Evolutionary conservation across 2,888 invertebrate genomes (phyloP), one percentile per base, ranked within the genome.

Genomic region (Aleiodes alternator): DNA sequence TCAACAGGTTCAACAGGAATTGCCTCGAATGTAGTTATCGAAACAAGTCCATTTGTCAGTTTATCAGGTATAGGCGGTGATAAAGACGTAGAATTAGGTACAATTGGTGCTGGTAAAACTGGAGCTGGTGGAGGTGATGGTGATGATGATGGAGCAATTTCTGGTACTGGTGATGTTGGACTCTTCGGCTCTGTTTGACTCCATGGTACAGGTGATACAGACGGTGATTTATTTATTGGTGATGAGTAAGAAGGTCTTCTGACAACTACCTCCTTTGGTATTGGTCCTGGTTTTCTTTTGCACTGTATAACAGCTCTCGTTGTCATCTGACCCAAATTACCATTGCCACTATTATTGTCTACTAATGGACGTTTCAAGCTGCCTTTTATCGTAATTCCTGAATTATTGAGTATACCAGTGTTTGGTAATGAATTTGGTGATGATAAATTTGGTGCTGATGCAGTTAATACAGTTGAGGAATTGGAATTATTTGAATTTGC

Each of bases 241-340:
- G 90, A 89, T 9, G 59, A 29, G 29, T 90, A 88, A 55, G 91
- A 90, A 0, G 93, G 94, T 75, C 94, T 90, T 9, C 93, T 90
- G 51, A 94, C 92, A 3, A 90, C 90, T 68, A 93, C 90, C 95
- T 95, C 84, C 91, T 92, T 75, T 94, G 96, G 84, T 95, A 90
- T 64, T 94, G 96, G 55, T 3, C 96, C 97, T 0, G 95, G 95
- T 90, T 95, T 95, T 79, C 96, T 91, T 90, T 95, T 96, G 73
- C 87, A 87, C n/a, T 87, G 87, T 1, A 85, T 83, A 43, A 43
- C 43, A 3, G 85, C 85, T 72, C 86, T 82, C 83, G 90, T 79
- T 87, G 90, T 72, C n/a, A 72, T 73, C 4, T 78, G 70, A 31
- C 77, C 77, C 7, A 68, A 55, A 8, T 72, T 75, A 0, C 81